Evolutionary conservation across 2,113 vertebrate species (phyloP), one percentile per base, ranked within the genome.

Genomic region (Nicator chloris): DNA sequence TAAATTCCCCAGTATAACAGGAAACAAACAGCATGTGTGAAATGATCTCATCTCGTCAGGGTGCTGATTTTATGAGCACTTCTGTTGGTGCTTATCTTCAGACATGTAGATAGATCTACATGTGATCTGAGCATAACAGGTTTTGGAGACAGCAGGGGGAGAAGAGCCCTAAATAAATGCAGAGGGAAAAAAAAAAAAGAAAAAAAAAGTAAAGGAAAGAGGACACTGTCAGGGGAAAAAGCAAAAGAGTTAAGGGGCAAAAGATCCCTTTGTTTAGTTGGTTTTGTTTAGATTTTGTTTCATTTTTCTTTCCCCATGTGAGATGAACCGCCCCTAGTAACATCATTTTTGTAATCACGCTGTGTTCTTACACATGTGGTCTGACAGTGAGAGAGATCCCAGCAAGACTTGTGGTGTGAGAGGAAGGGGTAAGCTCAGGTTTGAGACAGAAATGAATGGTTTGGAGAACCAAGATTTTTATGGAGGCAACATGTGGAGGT

Each of bases 11-110:
- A 49, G 65, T 45, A 53, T 26, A 85, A 69, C 53, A 92, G 77
- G 91, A 95, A 94, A 89, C 73, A 95, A 97, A 89, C 57, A 92
- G 66, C 87, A 87, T 3, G 56, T 94, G 73, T 91, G 61, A 94
- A 96, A 95, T 93, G 81, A 94, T 89, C 73, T 94, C 91, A 90
- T 89, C 73, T 92, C 53, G 4, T 91, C 63, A 79, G 65, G 50
- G 89, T 87, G 91, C 65, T 91, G 89, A 68, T 61, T 95, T 92
- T 95, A 88, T 60, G 60, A 93, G 76, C 30, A 40, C 64, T 77
- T 90, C 33, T 78, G 21, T 54, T 81, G 39, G 40, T 92, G 64
- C 69, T 92, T 88, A 88, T 95, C 94, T 95, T 83, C 61, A 90
- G 64, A 56, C 24, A n/a, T 37, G 28, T 51, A 75, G 72, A n/a